These are phyloP conservation scores for Geotrupes spiniger DNA, from an alignment of 2,888 invertebrate genomes.

Conservation along the genomic window DNA sequence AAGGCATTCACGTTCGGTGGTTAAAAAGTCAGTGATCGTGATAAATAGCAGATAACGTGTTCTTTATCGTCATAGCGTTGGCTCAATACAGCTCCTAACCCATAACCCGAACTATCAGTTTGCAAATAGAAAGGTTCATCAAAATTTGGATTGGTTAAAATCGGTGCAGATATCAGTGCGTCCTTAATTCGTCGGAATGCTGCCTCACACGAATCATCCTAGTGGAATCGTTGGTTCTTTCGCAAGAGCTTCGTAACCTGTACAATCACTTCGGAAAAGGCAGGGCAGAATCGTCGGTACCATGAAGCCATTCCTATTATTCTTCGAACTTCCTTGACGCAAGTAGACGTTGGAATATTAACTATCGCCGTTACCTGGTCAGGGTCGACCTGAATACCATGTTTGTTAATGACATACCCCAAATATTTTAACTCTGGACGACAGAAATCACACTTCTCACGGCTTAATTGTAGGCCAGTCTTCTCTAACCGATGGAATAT, in stretches of 20 bases:
- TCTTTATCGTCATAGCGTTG: slow-evolving; percentile 9
- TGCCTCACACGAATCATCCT: slow-evolving; percentile 24
- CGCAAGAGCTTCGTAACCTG: slow-evolving; percentile 16
- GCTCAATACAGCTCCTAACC: slow-evolving; percentile 14
- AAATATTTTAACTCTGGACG: slow-evolving; percentile 29
- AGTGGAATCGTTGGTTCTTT: slow-evolving; percentile 22
- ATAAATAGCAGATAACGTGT: slow-evolving; percentile 13
- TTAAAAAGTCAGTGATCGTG: slow-evolving; percentile 13
- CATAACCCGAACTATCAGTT: slow-evolving; percentile 12
- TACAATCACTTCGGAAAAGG: slow-evolving; percentile 17
- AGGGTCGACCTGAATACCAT: slow-evolving; percentile 28
- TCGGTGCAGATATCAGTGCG: slow-evolving; percentile 11
- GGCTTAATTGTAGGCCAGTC: slow-evolving; percentile 20
- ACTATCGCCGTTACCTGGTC: slow-evolving; percentile 25
- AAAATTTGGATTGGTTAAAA: slow-evolving; percentile 19
- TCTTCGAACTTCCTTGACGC: slow-evolving; percentile 24
- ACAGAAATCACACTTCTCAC: slow-evolving; percentile 29
- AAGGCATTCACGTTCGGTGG: slow-evolving; percentile 24
- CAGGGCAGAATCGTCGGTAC: slow-evolving; percentile 32
- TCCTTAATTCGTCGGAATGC: slow-evolving; percentile 18
- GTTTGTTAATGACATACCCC: slow-evolving; percentile 32
- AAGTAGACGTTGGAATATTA: slow-evolving; percentile 29
- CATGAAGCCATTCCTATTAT: slow-evolving; percentile 37
- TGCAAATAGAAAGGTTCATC: slow-evolving; percentile 10
- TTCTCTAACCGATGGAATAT: neutral